These are phyloP conservation scores for cattle (Bos taurus) DNA, from an alignment of 2,113 vertebrate genomes.

Conservation along the genomic window ARS-UCD2.0 NC_037338.1:18807501-18808000, in stretches of 20 bases:
- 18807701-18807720: not conserved
- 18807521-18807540: not conserved
- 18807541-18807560: not conserved
- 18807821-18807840: not conserved
- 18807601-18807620: not conserved
- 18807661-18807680: not conserved
- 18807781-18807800: not conserved
- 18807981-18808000: not conserved
- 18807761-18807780: not conserved
- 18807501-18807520: not conserved
- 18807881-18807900: not conserved
- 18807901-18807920: not conserved
- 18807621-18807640: not conserved
- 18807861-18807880: not conserved
- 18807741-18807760: conserved; percentile 11
- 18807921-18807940: not conserved
- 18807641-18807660: not conserved
- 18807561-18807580: not conserved
- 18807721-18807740: not conserved
- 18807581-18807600: not conserved
- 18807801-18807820: not conserved
- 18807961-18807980: not conserved
- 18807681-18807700: not conserved
- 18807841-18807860: not conserved
- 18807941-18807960: not conserved